phyloP scores from a whole-genome alignment of 2,888 invertebrate genomes.

The Megamerina dolium region DNA sequence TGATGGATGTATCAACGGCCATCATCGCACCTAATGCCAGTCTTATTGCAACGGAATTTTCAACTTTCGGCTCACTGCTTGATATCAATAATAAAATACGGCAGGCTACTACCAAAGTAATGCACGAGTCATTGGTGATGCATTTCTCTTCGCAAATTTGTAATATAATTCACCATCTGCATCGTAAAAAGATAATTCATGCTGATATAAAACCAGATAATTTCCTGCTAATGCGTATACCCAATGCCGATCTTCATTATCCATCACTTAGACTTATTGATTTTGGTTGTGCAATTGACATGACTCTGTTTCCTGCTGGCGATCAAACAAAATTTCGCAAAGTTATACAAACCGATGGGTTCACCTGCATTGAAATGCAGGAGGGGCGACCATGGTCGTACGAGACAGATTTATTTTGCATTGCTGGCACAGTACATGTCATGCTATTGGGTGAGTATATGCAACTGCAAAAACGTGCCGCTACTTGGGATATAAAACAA shows the following conservation, averaged over 20 bases:
- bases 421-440: slow-evolving; percentile 84
- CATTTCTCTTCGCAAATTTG: slow-evolving; percentile 81
- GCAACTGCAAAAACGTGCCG: slow-evolving; percentile 64
- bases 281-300: slow-evolving; percentile 92
- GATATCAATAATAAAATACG: slow-evolving; percentile 73
- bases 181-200: slow-evolving; percentile 84
- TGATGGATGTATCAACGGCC: slow-evolving; percentile 75
- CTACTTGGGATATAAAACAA: slow-evolving; percentile 64
- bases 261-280: slow-evolving; percentile 84
- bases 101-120: slow-evolving; percentile 64
- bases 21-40: slow-evolving; percentile 79
- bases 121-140: slow-evolving; percentile 70
- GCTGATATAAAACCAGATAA: slow-evolving; percentile 97
- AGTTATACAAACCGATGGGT: slow-evolving; percentile 74
- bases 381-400: slow-evolving; percentile 90
- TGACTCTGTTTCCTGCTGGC: slow-evolving; percentile 75
- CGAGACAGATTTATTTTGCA: slow-evolving; percentile 88
- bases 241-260: slow-evolving; percentile 59
- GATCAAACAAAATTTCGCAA: slow-evolving; percentile 65
- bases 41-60: slow-evolving; percentile 77
- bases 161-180: slow-evolving; percentile 76
- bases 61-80: slow-evolving; percentile 75
- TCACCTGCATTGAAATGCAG: slow-evolving; percentile 87
- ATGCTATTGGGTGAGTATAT: slow-evolving; percentile 87
- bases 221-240: slow-evolving; percentile 70